Conservation (phyloP, 2,797 vertebrate species). For the Eurystomus glaucurus region DNA sequence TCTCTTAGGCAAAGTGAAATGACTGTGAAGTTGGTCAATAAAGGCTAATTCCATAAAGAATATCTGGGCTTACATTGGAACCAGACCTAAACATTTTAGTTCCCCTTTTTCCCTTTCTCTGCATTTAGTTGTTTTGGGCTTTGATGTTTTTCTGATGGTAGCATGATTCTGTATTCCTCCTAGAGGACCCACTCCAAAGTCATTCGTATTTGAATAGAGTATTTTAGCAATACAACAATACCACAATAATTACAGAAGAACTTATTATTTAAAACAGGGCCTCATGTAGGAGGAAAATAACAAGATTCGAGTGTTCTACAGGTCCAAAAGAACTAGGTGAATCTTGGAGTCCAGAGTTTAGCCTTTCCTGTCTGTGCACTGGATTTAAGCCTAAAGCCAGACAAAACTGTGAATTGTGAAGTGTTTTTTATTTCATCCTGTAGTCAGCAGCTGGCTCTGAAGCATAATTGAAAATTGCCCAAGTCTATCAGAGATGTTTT, state of each 20-base stretch:
- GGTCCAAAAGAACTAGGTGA: neutral
- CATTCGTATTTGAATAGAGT: neutral
- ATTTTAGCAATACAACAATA: neutral
- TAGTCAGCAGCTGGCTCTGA: neutral
- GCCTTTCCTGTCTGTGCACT: neutral
- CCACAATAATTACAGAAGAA: neutral
- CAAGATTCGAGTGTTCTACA: neutral
- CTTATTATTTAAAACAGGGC: neutral
- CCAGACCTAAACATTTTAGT: neutral
- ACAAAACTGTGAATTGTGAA: neutral
- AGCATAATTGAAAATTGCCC: neutral
- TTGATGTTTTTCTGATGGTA: neutral
- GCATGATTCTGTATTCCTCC: neutral
- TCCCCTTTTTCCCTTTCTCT: neutral
- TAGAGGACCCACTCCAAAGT: neutral
- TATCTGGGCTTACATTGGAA: neutral
- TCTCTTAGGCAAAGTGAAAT: neutral
- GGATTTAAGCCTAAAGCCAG: conserved; percentile 4
- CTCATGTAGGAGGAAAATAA: neutral
- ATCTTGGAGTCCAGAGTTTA: neutral
- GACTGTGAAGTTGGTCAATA: neutral
- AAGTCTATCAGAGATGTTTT: neutral
- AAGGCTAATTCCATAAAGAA: neutral
- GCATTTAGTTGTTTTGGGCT: neutral
- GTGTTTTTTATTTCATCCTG: neutral